Percentiles rank a stretch among this genome's conserved stretches.
Evolutionary conservation across 2,888 invertebrate genomes (phyloP).

Genomic region (Lordiphosa andalusiaca): DNA sequence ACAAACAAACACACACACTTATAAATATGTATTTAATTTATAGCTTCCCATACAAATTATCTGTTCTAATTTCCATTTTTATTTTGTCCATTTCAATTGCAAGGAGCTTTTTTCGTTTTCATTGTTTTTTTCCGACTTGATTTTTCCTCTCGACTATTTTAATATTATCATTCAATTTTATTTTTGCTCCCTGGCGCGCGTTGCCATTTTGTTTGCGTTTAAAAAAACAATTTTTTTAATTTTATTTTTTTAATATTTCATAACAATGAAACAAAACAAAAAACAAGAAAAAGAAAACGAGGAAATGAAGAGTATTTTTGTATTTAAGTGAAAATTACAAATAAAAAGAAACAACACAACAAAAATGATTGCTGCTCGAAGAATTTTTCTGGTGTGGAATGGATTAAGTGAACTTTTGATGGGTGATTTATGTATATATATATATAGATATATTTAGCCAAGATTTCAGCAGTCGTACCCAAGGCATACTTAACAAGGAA

Average conservation of each 20-base stretch:
- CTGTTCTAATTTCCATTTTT: constrained; percentile 10
- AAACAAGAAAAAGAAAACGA: constrained; percentile 18
- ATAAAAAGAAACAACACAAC: constrained; percentile 41
- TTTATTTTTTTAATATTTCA: constrained; percentile 52
- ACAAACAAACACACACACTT: constrained; percentile 21
- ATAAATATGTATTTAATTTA: constrained; percentile 23
- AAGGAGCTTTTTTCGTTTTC: constrained; percentile 5
- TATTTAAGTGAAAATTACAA: constrained; percentile 68
- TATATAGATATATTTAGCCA: too few relatives aligned
- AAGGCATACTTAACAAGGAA: too few relatives aligned
- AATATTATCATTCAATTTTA: constrained; percentile 26
- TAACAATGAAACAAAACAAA: constrained; percentile 39
- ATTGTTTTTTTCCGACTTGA: constrained; percentile 8
- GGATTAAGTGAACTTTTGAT: too few relatives aligned
- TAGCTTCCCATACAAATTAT: constrained; percentile 18
- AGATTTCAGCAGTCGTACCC: too few relatives aligned
- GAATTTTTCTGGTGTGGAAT: too few relatives aligned
- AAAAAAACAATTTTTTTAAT: constrained; percentile 8
- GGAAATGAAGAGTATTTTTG: constrained; percentile 69
- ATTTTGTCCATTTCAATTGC: not conserved
- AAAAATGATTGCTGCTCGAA: too few relatives aligned
- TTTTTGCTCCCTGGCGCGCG: constrained; percentile 52
- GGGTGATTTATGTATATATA: too few relatives aligned
- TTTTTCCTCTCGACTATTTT: constrained; percentile 5
- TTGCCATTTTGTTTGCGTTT: constrained; percentile 70